A percentile compares a stretch with the other conserved stretches of the same genome.
Evolutionary conservation across 92 coral and sea anemone species (phyloP).

Genomic region (Porites evermanni): DNA sequence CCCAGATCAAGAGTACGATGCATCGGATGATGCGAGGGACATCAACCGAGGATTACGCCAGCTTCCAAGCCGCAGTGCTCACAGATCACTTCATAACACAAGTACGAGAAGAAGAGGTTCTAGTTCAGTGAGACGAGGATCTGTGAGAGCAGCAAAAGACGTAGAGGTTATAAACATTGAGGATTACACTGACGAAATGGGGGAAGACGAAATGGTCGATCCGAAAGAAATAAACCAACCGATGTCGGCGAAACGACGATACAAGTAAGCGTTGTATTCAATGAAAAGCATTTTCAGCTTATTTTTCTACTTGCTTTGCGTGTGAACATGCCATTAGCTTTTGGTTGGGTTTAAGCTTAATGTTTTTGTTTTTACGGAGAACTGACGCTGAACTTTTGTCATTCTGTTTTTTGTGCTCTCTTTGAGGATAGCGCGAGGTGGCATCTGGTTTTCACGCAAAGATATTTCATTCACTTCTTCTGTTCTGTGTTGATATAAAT

Average conservation of each 20-base stretch:
- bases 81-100: conserved; percentile 19
- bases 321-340: background rate
- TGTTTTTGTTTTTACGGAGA: background rate
- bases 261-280: conserved; percentile 36
- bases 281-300: background rate
- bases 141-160: conserved; percentile 27
- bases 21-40: conserved; percentile 25
- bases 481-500: too few species aligned
- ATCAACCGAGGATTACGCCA: conserved; percentile 29
- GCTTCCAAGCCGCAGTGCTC: conserved; percentile 47
- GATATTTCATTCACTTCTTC: too few species aligned
- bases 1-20: conserved; percentile 1
- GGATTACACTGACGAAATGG: conserved; percentile 45
- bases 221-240: conserved; percentile 67
- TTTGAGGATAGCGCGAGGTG: too few species aligned
- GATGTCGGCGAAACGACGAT: conserved; percentile 64
- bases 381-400: too few species aligned
- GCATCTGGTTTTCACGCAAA: too few species aligned
- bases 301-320: too few species aligned
- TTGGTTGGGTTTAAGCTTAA: background rate
- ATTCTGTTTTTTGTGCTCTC: too few species aligned
- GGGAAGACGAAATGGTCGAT: conserved; percentile 39
- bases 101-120: conserved; percentile 27
- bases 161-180: conserved; percentile 63
- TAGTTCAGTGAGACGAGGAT: conserved; percentile 1